A percentile compares a stretch with the other conserved stretches of the same genome.
Conservation (phyloP, 30 jellyfish, hydroid and myxozoan genomes). For the Aurelia aurita region DNA sequence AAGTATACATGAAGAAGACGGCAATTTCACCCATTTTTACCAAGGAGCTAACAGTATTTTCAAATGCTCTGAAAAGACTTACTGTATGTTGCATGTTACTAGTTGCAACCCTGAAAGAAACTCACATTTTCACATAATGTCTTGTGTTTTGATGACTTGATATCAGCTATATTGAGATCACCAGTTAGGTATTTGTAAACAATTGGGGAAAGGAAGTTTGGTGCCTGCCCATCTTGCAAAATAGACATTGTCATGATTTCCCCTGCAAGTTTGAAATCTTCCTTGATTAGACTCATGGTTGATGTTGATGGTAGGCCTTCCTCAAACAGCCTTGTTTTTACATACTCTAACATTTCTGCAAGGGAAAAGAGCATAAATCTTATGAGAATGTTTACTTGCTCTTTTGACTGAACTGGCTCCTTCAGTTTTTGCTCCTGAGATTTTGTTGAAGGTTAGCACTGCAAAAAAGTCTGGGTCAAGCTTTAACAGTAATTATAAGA, state of each 20-base stretch:
- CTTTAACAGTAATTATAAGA: too few relatives aligned
- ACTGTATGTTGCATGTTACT: too few relatives aligned
- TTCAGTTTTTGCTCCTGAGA: too few relatives aligned
- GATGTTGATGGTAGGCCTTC: conserved; percentile 19
- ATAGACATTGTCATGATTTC: conserved; percentile 51
- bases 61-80: too few relatives aligned
- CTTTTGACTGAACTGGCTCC: too few relatives aligned
- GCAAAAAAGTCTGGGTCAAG: too few relatives aligned
- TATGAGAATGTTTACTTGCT: too few relatives aligned
- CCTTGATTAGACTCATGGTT: conserved; percentile 22
- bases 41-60: too few relatives aligned
- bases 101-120: neutral
- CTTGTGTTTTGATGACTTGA: conserved; percentile 18
- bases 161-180: neutral
- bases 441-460: too few relatives aligned
- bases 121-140: conserved; percentile 10
- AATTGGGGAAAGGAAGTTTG: conserved; percentile 27
- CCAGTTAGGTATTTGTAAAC: conserved; percentile 15
- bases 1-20: too few relatives aligned
- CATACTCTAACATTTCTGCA: neutral
- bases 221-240: conserved; percentile 35
- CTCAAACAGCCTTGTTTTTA: conserved; percentile 21
- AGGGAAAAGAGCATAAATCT: too few relatives aligned
- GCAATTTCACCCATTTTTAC: too few relatives aligned
- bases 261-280: conserved; percentile 39